Evolutionary conservation across 2,113 vertebrate genomes (phyloP), one percentile per base, ranked within the genome.

Genomic region (Danionella cerebrum): DNA sequence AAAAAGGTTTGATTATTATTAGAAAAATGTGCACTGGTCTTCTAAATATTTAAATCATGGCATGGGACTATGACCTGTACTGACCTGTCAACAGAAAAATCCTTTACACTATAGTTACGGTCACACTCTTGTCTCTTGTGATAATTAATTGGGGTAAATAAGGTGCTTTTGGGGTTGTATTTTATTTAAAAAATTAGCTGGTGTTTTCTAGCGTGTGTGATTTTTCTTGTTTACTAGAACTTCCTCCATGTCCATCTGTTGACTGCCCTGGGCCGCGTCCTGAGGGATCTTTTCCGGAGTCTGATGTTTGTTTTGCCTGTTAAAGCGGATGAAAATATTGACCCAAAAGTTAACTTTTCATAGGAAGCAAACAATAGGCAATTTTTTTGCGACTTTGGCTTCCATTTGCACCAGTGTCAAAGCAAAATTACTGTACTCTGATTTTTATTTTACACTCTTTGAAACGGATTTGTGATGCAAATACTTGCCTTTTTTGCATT

Each of bases 401-500:
- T n/a, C n/a, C n/a, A n/a, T 50, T 45, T 9, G 13, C 45, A 27
- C 13, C n/a, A 35, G n/a, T n/a, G n/a, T n/a, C 24, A 29, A 14
- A 38, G 35, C 19, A 39, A 16, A 55, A 64, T 33, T 33, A 1
- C 29, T 6, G 29, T 33, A 33, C 29, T 33, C 5, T 5, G 29
- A 33, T 6, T 33, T 33, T 2, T 33, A 9, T 24, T 6, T 21
- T 27, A 22, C 41, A 48, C 24, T 39, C 13, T 24, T 7, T 45
- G 8, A 3, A 35, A 11, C 2, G 41, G 4, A n/a, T 1, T 47
- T 4, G 13, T 51, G 33, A 7, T 33, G 6, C 8, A 38, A 29
- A 5, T 72, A 81, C 92, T 82, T 83, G 97, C 94, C 80, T 75
- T 88, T 84, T 79, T 82, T 89, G 83, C 96, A 98, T 84, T 94